A percentile compares a stretch with the other conserved stretches of the same genome.
Conservation (phyloP, 2,888 invertebrate genomes). For the Phragmatobia fuliginosa region DNA sequence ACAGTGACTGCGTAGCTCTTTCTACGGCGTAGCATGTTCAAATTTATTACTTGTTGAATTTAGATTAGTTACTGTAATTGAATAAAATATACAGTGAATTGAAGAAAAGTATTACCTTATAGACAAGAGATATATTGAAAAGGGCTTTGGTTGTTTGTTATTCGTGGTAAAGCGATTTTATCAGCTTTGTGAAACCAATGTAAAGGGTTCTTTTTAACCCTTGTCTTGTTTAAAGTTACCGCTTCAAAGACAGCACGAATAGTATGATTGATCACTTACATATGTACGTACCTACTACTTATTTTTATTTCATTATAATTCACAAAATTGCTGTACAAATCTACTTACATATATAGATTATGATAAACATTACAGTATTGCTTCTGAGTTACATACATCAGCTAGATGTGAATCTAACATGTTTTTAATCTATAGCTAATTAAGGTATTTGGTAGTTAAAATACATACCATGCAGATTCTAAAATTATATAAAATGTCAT, state of each 20-base stretch:
- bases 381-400: no score
- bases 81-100: background rate
- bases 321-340: no score
- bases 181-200: background rate
- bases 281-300: no score
- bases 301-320: no score
- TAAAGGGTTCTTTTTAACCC: background rate
- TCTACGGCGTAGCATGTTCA: slow-evolving; percentile 14
- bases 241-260: no score
- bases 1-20: slow-evolving; percentile 3
- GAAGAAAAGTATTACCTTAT: background rate
- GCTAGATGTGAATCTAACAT: no score
- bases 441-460: no score
- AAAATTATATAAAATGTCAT: no score
- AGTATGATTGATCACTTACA: background rate
- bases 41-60: background rate
- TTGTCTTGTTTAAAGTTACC: background rate
- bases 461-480: no score
- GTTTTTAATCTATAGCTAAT: no score
- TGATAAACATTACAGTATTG: no score
- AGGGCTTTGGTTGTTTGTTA: background rate
- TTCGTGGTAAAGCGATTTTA: background rate
- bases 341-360: no score
- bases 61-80: background rate
- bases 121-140: background rate